Base-by-base conservation (phyloP, 1,140 invertebrate species). In the Phocides pigmalion region DNA sequence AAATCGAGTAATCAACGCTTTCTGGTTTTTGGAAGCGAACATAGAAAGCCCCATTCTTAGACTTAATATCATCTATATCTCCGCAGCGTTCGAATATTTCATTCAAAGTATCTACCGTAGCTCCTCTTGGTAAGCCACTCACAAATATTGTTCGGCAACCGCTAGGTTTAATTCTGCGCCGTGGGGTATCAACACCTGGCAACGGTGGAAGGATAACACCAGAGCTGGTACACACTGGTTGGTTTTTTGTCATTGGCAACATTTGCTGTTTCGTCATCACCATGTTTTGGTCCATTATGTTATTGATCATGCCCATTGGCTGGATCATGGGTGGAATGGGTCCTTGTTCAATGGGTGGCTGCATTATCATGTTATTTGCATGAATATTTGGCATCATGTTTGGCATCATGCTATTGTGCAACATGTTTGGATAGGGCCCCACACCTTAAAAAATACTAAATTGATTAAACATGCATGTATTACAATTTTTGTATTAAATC, bases 141-240 rank as follows among this genome's bases (percentile, higher is more conserved):
- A 98, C 96, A 90, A 98, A 98, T n/a, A 98, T 95, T 0, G 98
- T 98, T 49, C 96, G 93, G 85, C 98, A 99, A 0, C 98, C 98
- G 4, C 95, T 95, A 1, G 97, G 98, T 42, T 95, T 93, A 77
- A 98, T 97, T 49, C 96, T 90, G 2, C 96, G 96, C 0, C 95
- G 95, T 0, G 96, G 97, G 0, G 95, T 94, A 15, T 96, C 95
- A 3, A 95, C 95, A 73, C 95, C 96, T 22, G 96, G 96, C 82
- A 96, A 96, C 0, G 97, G 97, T 32, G 97, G 97, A 68, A 97
- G 95, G 4, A 98, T 86, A 0, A 78, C 62, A 11, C 66, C 80
- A 17, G 17, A 66, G 12, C 39, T 68, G 0, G 77, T 54, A 16
- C 59, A 81, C 22, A 87, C 76, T 4, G 64, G 70, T 50, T 84